Evolutionary conservation across 2,113 vertebrate genomes (phyloP).

Genomic region (Microcebus griseorufus): DNA sequence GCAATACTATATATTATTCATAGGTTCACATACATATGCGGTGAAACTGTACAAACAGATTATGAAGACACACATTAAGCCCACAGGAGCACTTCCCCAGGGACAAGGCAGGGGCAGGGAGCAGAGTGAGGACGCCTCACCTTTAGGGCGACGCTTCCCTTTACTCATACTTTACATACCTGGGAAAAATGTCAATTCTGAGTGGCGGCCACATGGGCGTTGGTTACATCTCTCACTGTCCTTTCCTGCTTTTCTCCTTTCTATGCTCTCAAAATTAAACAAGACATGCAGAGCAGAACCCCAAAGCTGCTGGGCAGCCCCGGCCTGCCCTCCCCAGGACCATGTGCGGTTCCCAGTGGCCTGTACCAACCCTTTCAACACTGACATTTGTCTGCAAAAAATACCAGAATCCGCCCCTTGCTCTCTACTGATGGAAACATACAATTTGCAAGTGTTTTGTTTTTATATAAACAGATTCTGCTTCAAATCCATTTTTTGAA

Average conservation of each 20-base stretch:
- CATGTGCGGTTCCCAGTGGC: background rate
- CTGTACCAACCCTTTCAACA: background rate
- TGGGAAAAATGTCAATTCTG: background rate
- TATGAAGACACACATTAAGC: background rate
- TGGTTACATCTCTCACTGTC: background rate
- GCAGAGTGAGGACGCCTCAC: background rate
- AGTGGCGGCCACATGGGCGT: background rate
- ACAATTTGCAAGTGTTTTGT: background rate
- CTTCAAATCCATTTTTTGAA: constrained; percentile 1
- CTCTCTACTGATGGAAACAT: background rate
- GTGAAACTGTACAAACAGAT: background rate
- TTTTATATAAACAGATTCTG: background rate
- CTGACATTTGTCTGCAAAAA: background rate
- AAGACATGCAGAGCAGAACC: background rate
- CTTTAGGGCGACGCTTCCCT: background rate
- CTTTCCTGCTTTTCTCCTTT: background rate
- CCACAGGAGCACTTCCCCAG: background rate
- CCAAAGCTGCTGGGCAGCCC: background rate
- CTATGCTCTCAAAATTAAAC: constrained; percentile 22
- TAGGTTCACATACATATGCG: background rate
- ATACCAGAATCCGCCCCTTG: background rate
- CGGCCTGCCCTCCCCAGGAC: background rate
- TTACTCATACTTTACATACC: background rate
- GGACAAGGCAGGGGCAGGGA: background rate
- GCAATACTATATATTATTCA: background rate